A percentile compares a stretch with the other conserved stretches of the same genome.
Conservation (phyloP, 2,888 invertebrate species). For the Epinotia brunnichana region DNA sequence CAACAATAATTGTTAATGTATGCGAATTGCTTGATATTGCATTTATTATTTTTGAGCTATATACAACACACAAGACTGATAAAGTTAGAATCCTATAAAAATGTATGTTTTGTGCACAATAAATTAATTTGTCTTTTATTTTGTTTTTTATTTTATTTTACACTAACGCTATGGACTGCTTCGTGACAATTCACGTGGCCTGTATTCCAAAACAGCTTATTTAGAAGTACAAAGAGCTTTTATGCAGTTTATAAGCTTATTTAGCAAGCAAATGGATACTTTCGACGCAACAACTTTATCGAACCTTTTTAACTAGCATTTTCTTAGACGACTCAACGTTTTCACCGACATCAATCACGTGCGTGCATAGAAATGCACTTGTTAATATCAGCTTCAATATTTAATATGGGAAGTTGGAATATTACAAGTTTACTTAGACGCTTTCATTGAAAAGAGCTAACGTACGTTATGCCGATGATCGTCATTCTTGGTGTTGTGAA, state of each 20-base stretch:
- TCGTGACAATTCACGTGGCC: slow-evolving; percentile 25
- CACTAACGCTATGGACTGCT: slow-evolving; percentile 47
- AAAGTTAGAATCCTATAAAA: slow-evolving; percentile 73
- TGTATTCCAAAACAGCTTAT: slow-evolving; percentile 28
- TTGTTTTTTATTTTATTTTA: slow-evolving; percentile 72
- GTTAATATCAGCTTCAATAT: not conserved
- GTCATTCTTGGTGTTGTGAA: too few relatives aligned
- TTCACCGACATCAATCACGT: not conserved
- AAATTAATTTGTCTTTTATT: slow-evolving; percentile 76
- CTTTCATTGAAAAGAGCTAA: too few relatives aligned
- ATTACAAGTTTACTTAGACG: not conserved
- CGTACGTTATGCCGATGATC: not conserved
- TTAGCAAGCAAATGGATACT: slow-evolving; percentile 50
- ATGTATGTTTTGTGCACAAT: slow-evolving; percentile 82
- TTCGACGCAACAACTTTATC: slow-evolving; percentile 10
- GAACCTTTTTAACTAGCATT: not conserved
- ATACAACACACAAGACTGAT: slow-evolving; percentile 84
- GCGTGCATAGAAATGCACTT: not conserved
- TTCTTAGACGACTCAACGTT: not conserved
- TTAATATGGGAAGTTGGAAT: not conserved
- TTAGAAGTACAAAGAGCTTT: slow-evolving; percentile 32
- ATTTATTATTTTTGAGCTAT: slow-evolving; percentile 79
- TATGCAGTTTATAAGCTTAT: slow-evolving; percentile 22
- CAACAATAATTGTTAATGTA: slow-evolving; percentile 53
- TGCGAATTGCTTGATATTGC: slow-evolving; percentile 74